These are phyloP conservation scores for Aspidiotus rigidus DNA, from an alignment of 2,888 invertebrate species.

Conservation along the genomic window DNA sequence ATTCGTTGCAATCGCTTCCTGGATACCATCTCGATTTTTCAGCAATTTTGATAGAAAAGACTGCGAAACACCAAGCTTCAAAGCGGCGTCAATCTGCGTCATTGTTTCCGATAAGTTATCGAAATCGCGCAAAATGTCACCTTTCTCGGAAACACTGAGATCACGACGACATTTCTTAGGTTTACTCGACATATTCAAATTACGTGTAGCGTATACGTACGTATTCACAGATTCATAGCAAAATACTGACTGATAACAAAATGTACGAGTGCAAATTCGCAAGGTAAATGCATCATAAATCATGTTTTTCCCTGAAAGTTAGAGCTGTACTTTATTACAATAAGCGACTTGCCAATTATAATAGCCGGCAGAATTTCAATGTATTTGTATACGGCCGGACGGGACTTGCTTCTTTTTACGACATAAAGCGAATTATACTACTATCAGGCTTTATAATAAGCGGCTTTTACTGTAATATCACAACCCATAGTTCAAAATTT, in stretches of 20 bases:
- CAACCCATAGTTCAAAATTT: too few relatives aligned
- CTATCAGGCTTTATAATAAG: neutral
- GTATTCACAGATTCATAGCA: too few relatives aligned
- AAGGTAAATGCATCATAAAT: too few relatives aligned
- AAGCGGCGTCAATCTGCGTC: constrained; percentile 4
- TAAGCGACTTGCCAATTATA: neutral
- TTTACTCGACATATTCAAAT: neutral
- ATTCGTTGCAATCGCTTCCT: constrained; percentile 4
- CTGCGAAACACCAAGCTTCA: neutral
- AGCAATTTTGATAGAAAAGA: constrained; percentile 2
- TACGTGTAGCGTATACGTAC: neutral
- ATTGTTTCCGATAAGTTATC: neutral
- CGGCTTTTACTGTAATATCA: neutral
- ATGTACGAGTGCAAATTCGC: too few relatives aligned
- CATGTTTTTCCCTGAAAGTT: too few relatives aligned
- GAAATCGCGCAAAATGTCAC: neutral
- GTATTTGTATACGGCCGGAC: neutral
- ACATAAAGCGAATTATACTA: too few relatives aligned
- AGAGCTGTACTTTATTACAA: too few relatives aligned
- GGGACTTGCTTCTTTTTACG: neutral
- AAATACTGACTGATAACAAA: too few relatives aligned
- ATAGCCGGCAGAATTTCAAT: neutral
- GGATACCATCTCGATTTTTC: constrained; percentile 1
- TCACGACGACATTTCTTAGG: too few relatives aligned
- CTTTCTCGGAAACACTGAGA: neutral